phyloP scores from a whole-genome alignment of 2,797 vertebrate genomes.

The Acanthurus tractus region DNA sequence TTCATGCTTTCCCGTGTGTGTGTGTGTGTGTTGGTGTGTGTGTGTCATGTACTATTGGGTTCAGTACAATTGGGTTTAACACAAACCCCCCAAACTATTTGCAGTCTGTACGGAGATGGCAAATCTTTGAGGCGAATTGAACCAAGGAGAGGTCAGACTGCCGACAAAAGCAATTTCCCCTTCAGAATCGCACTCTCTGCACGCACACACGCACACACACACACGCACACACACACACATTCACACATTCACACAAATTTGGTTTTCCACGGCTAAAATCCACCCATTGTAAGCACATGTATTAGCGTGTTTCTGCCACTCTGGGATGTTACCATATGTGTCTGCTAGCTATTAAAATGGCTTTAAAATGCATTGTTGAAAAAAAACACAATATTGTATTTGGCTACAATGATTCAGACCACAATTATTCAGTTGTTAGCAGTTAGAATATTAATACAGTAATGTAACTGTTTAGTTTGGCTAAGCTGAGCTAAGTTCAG shows the following conservation, averaged over 20 bases:
- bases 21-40: background rate
- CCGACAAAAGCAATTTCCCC: slow-evolving; percentile 70
- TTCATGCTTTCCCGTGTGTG: slow-evolving; percentile 21
- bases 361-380: background rate
- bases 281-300: slow-evolving; percentile 17
- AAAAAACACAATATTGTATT: background rate
- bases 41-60: slow-evolving; percentile 20
- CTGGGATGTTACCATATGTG: slow-evolving; percentile 12
- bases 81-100: slow-evolving; percentile 72
- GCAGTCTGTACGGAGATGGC: slow-evolving; percentile 61
- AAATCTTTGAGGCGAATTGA: slow-evolving; percentile 63
- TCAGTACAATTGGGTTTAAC: slow-evolving; percentile 63
- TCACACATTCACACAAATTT: background rate
- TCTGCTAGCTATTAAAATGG: background rate
- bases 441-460: background rate
- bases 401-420: background rate
- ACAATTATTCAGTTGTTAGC: background rate
- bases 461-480: background rate
- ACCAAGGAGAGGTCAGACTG: slow-evolving; percentile 59
- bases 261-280: slow-evolving; percentile 16
- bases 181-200: slow-evolving; percentile 26
- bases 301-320: slow-evolving; percentile 11
- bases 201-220: slow-evolving; percentile 1
- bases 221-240: slow-evolving; percentile 4
- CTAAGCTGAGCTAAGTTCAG: background rate